phyloP scores from a whole-genome alignment of 2,113 vertebrate genomes.

The Alectura lathami region DNA sequence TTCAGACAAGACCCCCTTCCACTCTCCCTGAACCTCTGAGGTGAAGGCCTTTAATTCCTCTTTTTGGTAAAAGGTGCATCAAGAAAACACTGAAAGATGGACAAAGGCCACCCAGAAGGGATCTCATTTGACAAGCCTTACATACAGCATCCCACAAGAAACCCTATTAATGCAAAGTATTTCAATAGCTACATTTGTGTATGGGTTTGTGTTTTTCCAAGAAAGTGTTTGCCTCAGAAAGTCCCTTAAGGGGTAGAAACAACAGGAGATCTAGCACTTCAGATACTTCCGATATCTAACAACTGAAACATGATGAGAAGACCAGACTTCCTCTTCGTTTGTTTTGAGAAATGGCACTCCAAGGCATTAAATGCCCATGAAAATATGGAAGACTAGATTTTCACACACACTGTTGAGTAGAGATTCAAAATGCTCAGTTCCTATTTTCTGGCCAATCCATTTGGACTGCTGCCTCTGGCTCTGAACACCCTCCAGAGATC shows the following conservation, averaged over 20 bases:
- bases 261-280: slow-evolving; percentile 1
- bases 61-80: slow-evolving; percentile 10
- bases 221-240: not conserved
- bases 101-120: slow-evolving; percentile 64
- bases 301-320: slow-evolving; percentile 21
- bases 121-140: not conserved
- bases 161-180: not conserved
- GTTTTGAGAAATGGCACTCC: slow-evolving; percentile 16
- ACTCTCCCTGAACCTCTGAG: slow-evolving; percentile 14
- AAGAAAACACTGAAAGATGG: not conserved
- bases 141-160: not conserved
- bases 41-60: slow-evolving; percentile 43
- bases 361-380: slow-evolving; percentile 12
- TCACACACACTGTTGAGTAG: not conserved
- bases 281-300: not conserved
- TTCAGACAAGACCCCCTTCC: slow-evolving; percentile 3
- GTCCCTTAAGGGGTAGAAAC: slow-evolving; percentile 22
- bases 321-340: slow-evolving; percentile 7
- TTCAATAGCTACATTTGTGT: not conserved
- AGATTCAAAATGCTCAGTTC: not conserved
- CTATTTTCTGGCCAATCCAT: slow-evolving; percentile 11
- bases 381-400: not conserved
- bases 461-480: not conserved
- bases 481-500: not conserved
- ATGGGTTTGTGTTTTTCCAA: not conserved